A percentile compares a stretch with the other conserved stretches of the same genome.
Conservation (phyloP, 2,888 invertebrate genomes). For the Melanargia galathea region DNA sequence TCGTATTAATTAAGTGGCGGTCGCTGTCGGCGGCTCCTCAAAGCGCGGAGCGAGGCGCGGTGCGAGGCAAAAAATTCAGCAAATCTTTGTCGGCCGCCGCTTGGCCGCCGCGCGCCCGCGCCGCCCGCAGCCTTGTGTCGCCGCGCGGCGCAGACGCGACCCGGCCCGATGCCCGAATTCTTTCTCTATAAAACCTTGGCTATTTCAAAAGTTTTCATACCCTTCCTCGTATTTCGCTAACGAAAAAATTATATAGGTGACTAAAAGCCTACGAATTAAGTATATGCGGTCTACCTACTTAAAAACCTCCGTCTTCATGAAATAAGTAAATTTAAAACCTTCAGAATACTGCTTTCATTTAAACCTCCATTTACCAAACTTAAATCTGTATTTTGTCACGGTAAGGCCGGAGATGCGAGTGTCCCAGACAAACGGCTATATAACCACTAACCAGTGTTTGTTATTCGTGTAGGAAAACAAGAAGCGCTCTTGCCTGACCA, state of each 20-base stretch:
- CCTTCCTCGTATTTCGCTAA: not conserved
- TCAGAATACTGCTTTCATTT: too few species aligned
- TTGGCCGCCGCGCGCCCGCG: not conserved
- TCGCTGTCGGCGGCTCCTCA: conserved; percentile 45
- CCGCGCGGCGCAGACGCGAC: not conserved
- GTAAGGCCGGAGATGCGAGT: too few species aligned
- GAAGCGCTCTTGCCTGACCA: too few species aligned
- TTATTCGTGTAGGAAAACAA: too few species aligned
- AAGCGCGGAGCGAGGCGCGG: conserved; percentile 44
- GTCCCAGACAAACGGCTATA: too few species aligned
- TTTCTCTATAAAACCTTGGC: conserved; percentile 7
- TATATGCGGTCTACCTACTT: not conserved
- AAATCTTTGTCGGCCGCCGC: conserved; percentile 36
- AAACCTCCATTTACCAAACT: too few species aligned
- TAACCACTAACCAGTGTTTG: too few species aligned
- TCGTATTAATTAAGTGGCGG: conserved; percentile 70
- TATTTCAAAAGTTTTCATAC: not conserved
- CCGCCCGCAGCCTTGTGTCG: too few species aligned
- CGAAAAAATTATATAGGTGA: not conserved
- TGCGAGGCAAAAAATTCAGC: conserved; percentile 41
- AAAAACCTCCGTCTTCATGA: too few species aligned
- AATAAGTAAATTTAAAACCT: too few species aligned
- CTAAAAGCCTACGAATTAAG: too few species aligned
- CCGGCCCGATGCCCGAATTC: conserved; percentile 20
- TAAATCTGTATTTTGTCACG: too few species aligned